These are phyloP conservation scores for Chaetops frenatus DNA, from an alignment of 2,113 vertebrate genomes.

Conservation along the genomic window DNA sequence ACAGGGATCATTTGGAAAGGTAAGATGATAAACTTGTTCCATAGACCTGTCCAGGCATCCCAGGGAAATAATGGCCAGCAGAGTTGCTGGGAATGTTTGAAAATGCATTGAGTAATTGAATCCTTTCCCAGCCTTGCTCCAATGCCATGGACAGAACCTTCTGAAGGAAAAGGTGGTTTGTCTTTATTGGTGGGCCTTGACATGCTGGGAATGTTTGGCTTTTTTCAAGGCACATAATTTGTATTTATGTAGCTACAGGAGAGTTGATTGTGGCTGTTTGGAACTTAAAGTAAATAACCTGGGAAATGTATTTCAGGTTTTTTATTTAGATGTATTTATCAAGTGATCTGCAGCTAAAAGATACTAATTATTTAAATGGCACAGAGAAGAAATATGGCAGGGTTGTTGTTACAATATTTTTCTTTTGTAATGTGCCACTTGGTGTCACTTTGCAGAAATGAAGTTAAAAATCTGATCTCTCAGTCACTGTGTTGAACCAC, in stretches of 20 bases:
- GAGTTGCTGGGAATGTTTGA: not conserved
- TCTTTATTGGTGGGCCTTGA: not conserved
- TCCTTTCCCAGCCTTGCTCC: not conserved
- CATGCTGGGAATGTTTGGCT: not conserved
- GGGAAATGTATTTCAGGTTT: not conserved
- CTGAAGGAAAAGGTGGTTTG: not conserved
- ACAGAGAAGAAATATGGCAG: not conserved
- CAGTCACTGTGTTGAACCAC: not conserved
- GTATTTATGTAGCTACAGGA: not conserved
- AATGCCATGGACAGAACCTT: not conserved
- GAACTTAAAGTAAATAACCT: not conserved
- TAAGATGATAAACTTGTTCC: slow-evolving; percentile 50
- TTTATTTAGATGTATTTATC: not conserved
- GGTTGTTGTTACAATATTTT: not conserved
- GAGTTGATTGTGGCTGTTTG: not conserved
- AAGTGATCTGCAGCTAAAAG: not conserved
- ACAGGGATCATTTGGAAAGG: slow-evolving; percentile 97
- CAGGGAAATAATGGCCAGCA: not conserved
- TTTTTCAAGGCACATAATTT: not conserved
- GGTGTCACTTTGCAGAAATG: not conserved
- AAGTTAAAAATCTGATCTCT: not conserved
- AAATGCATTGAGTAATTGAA: not conserved
- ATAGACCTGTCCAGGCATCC: not conserved
- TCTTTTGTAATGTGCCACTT: not conserved
- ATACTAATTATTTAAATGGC: not conserved